Percentiles rank a stretch among this genome's conserved stretches.
phyloP scores from a whole-genome alignment of 1,140 invertebrate species.

The Cryptotermes secundus region DNA sequence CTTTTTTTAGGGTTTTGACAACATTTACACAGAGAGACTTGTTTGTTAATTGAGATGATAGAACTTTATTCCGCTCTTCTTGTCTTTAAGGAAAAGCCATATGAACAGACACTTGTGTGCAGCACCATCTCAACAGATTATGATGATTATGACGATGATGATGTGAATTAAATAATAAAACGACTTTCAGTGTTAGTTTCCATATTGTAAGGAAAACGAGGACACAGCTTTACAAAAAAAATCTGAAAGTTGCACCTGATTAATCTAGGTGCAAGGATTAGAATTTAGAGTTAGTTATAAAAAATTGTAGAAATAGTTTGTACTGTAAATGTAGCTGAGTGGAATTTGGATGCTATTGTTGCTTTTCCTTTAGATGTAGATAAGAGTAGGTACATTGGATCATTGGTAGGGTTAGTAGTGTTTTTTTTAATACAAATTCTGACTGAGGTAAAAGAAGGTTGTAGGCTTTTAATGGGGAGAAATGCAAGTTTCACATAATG shows the following conservation, averaged over 20 bases:
- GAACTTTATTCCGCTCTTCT: constrained; percentile 3
- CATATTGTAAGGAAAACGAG: background rate
- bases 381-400: constrained; percentile 4
- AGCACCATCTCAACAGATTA: background rate
- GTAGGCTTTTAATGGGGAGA: constrained; percentile 24
- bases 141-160: no score
- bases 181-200: background rate
- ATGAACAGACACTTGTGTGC: constrained; percentile 1
- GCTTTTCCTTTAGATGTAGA: constrained; percentile 22
- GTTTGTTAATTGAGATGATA: constrained; percentile 12
- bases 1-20: constrained; percentile 17
- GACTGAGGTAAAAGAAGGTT: constrained; percentile 17
- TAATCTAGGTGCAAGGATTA: constrained; percentile 19
- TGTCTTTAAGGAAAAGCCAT: background rate
- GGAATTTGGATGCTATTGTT: constrained; percentile 25
- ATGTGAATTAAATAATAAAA: background rate
- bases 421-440: constrained; percentile 22
- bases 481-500: background rate
- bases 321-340: background rate
- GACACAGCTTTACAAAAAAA: background rate
- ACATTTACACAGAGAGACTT: constrained; percentile 15
- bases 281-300: constrained; percentile 3
- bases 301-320: constrained; percentile 5
- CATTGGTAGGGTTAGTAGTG: background rate
- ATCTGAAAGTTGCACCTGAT: constrained; percentile 1